These are phyloP conservation scores for Argopecten irradians DNA, from an alignment of 1,140 invertebrate species.

Conservation along the genomic window DNA sequence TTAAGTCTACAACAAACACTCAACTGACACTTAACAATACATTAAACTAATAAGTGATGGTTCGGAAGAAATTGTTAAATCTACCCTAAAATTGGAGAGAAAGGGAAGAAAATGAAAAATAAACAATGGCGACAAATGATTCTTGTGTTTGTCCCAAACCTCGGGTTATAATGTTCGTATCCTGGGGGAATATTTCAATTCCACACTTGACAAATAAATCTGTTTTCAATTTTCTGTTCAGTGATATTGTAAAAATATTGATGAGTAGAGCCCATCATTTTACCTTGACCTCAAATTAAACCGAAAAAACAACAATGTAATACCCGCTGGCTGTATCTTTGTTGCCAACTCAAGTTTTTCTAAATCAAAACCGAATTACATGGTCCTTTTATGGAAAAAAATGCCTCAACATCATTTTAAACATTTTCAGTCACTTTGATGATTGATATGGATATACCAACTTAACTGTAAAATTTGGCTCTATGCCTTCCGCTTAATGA, in stretches of 20 bases:
- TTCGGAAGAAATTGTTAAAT: constrained; percentile 10
- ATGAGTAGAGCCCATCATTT: not conserved
- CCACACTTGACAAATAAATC: not conserved
- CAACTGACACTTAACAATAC: constrained; percentile 11
- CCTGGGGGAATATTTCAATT: not conserved
- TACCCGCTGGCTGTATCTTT: not conserved
- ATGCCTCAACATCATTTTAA: not conserved
- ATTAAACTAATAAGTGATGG: constrained; percentile 6
- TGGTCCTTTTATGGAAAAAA: not conserved
- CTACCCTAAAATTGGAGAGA: not conserved
- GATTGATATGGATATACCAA: not conserved
- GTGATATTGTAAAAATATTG: not conserved
- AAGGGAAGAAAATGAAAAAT: not conserved
- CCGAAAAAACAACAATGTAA: not conserved
- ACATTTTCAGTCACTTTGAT: not conserved
- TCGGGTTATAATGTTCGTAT: not conserved
- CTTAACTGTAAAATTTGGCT: too few relatives aligned
- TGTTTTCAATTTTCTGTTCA: not conserved
- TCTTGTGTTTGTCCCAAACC: not conserved
- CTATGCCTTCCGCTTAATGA: too few relatives aligned
- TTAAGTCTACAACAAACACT: constrained; percentile 3
- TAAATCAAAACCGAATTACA: not conserved
- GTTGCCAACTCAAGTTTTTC: not conserved
- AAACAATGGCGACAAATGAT: not conserved
- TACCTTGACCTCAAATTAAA: not conserved